These are phyloP conservation scores for Rhagophthalmus giganteus DNA, from an alignment of 2,888 invertebrate species.

Conservation along the genomic window DNA sequence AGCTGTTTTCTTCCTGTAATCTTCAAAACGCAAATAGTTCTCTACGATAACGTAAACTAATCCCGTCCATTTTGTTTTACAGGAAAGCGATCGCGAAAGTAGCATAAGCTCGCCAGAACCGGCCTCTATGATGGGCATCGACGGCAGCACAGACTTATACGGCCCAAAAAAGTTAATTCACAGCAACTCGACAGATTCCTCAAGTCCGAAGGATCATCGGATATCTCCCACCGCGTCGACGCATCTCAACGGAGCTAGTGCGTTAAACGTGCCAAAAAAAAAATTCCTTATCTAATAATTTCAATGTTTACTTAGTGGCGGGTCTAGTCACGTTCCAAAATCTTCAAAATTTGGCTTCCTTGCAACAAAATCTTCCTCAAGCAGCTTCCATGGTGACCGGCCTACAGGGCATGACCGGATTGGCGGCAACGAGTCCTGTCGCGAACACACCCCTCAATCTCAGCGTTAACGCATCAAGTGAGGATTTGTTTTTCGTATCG, in stretches of 20 bases:
- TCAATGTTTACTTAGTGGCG: too few relatives aligned
- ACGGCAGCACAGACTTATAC: constrained; percentile 51
- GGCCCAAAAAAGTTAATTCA: constrained; percentile 42
- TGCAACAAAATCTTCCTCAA: constrained; percentile 67
- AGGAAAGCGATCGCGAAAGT: constrained; percentile 69
- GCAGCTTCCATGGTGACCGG: constrained; percentile 64
- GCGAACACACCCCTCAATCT: constrained; percentile 82
- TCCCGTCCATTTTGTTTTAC: constrained; percentile 43
- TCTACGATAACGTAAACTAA: not conserved
- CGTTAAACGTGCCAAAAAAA: too few relatives aligned
- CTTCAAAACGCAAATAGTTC: not conserved
- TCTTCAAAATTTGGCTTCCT: constrained; percentile 77
- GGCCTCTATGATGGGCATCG: constrained; percentile 55
- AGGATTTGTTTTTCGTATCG: not conserved
- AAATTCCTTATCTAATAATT: too few relatives aligned
- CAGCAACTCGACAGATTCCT: constrained; percentile 31
- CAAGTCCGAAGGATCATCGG: constrained; percentile 41
- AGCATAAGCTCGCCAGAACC: constrained; percentile 66
- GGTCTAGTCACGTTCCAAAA: constrained; percentile 74
- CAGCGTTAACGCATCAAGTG: constrained; percentile 65
- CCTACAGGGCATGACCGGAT: constrained; percentile 61
- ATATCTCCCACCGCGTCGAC: constrained; percentile 56
- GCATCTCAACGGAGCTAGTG: constrained; percentile 69
- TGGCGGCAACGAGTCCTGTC: constrained; percentile 60
- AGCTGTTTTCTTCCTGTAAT: too few relatives aligned